These are phyloP conservation scores for Scrobipalpa atriplicella DNA, from an alignment of 2,888 invertebrate species.

Conservation along the genomic window DNA sequence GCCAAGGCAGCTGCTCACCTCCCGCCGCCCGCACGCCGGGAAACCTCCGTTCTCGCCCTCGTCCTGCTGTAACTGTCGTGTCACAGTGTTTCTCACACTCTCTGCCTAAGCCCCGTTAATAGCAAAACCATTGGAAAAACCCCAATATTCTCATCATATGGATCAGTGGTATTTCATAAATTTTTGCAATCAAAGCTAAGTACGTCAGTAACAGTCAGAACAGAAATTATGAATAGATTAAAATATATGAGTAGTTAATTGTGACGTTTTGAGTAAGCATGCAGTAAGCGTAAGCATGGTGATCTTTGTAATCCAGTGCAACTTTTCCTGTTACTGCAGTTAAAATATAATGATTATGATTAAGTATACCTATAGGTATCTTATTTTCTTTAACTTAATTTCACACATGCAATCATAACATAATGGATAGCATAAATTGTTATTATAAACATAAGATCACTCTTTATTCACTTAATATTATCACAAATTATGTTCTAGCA, in stretches of 20 bases:
- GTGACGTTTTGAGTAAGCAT: slow-evolving; percentile 44
- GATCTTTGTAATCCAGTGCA: slow-evolving; percentile 39
- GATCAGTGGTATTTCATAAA: not conserved
- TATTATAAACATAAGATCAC: too few relatives aligned
- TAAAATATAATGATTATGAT: not conserved
- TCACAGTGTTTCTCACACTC: slow-evolving; percentile 57
- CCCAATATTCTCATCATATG: not conserved
- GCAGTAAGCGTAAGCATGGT: slow-evolving; percentile 61
- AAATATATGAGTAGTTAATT: not conserved
- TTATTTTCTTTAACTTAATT: too few relatives aligned
- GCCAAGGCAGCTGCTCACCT: slow-evolving; percentile 86
- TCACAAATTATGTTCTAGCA: not conserved
- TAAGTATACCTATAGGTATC: too few relatives aligned
- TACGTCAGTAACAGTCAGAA: not conserved
- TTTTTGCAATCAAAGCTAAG: not conserved
- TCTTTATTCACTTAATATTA: not conserved
- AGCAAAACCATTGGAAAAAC: too few relatives aligned
- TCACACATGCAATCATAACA: too few relatives aligned
- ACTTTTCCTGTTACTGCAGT: not conserved
- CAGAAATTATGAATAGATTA: not conserved
- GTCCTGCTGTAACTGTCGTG: slow-evolving; percentile 77
- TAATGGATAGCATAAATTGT: too few relatives aligned
- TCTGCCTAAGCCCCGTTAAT: slow-evolving; percentile 19
- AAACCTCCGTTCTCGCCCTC: slow-evolving; percentile 79
- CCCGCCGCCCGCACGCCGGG: slow-evolving; percentile 83